Conservation (phyloP, 2,797 vertebrate species). For the Gephyroberyx darwinii region DNA sequence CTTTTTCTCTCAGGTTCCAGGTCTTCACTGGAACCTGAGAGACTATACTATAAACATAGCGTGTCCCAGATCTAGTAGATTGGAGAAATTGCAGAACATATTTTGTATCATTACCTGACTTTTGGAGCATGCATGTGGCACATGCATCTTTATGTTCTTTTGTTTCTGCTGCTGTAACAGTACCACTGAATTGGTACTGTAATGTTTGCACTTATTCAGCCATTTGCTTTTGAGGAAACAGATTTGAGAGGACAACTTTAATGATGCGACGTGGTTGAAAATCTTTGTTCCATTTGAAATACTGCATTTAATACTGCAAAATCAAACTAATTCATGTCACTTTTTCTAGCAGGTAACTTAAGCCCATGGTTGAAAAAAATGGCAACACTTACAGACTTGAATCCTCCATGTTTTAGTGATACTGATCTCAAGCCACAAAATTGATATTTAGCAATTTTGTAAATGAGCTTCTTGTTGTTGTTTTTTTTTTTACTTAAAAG, state of each 20-base stretch:
- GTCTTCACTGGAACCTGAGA: slow-evolving; percentile 66
- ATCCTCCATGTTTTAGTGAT: too few species aligned
- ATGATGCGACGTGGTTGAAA: background rate
- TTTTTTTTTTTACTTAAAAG: too few species aligned
- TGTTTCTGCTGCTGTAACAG: slow-evolving; percentile 3
- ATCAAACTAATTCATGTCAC: slow-evolving; percentile 17
- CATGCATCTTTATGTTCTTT: background rate
- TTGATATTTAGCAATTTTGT: too few species aligned
- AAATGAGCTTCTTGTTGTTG: too few species aligned
- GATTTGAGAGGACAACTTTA: background rate
- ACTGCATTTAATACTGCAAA: slow-evolving; percentile 28
- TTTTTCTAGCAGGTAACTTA: too few species aligned
- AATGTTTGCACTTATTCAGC: slow-evolving; percentile 13
- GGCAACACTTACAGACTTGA: too few species aligned
- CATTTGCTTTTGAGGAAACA: slow-evolving; percentile 13
- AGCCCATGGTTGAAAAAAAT: too few species aligned
- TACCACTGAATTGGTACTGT: slow-evolving; percentile 14
- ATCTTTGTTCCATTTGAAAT: slow-evolving; percentile 15
- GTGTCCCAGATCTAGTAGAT: slow-evolving; percentile 65
- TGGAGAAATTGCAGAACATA: slow-evolving; percentile 47
- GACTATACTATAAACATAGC: slow-evolving; percentile 55
- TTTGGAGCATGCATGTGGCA: slow-evolving; percentile 27
- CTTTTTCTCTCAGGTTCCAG: slow-evolving; percentile 61
- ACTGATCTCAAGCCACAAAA: too few species aligned
- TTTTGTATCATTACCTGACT: slow-evolving; percentile 55